phyloP scores from a whole-genome alignment of 2,888 invertebrate species.

The Clostera curtula region DNA sequence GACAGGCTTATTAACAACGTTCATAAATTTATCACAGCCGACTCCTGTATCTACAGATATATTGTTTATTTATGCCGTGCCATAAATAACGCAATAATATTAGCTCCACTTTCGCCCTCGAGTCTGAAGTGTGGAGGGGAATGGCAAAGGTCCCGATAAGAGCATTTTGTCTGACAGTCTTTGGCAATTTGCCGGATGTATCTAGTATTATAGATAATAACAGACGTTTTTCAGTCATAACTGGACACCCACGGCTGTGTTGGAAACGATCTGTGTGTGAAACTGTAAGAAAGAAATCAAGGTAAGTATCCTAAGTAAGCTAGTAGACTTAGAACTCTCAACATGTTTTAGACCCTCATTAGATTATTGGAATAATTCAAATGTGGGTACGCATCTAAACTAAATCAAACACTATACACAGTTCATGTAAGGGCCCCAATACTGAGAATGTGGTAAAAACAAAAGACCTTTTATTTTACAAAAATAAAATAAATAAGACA shows the following conservation, averaged over 20 bases:
- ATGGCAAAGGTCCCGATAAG: slow-evolving; percentile 59
- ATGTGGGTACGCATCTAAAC: no score
- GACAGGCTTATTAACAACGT: slow-evolving; percentile 24
- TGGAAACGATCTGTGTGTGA: no score
- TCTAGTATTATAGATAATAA: slow-evolving; percentile 34
- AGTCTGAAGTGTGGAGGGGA: slow-evolving; percentile 34
- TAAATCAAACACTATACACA: no score
- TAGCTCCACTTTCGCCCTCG: slow-evolving; percentile 38
- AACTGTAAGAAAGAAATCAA: no score
- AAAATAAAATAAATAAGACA: no score
- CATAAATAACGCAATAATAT: slow-evolving; percentile 36
- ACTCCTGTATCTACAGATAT: slow-evolving; percentile 29
- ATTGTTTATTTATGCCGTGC: slow-evolving; percentile 26
- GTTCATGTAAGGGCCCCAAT: no score
- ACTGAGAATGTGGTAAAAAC: no score
- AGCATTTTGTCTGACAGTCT: slow-evolving; percentile 41
- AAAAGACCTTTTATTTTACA: no score
- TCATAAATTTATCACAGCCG: slow-evolving; percentile 26
- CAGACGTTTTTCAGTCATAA: slow-evolving; percentile 30
- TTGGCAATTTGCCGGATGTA: slow-evolving; percentile 62
- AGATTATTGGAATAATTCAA: no score
- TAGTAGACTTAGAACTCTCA: no score
- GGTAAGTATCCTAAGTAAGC: no score
- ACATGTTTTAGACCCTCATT: no score
- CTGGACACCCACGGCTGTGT: slow-evolving; percentile 33